Base-by-base conservation (phyloP, 2,888 invertebrate species). In the Acronicta alni region DNA sequence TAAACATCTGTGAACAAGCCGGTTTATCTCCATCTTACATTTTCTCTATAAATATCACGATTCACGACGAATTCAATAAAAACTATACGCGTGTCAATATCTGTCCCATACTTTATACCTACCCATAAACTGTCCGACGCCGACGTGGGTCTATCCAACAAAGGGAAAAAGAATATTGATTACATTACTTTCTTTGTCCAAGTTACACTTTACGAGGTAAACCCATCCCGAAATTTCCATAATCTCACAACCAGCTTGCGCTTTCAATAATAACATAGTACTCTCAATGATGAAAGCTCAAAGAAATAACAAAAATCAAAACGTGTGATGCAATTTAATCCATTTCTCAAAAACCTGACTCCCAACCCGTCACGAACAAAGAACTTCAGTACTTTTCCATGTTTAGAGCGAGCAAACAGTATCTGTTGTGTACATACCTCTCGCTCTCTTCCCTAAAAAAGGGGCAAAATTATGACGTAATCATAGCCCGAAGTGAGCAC, bases 391-490 rank as follows among this genome's bases (percentile, higher is more conserved):
- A 77, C 77, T 71, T 79, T 79, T 81, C 79, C 82, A 75, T 72
- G 67, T 67, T 56, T 72, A 69, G 81, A 85, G 65, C 35, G 81
- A 77, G 82, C 81, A 32, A 41, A 39, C n/a, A 6, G 23, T 35
- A 58, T 48, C 61, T 48, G 16, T 45, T 14, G 43, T 23, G 37
- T 68, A 52, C 16, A 17, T 62, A 57, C 16, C 18, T 52, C 62
- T 58, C 32, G 81, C 82, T 71, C 81, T 61, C 60, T 81, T 80
- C 66, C 67, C 71, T 72, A 73, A 84, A 84, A 82, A 82, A 86
- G 88, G 89, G 90, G 85, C 84, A 85, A 83, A 87, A 85, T 88
- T 84, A 89, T 92, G 90, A 91, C 89, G 91, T 89, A 89, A 89
- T 86, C 81, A 84, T 83, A 84, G 80, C 83, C 72, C 76, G 70